phyloP scores from a whole-genome alignment of 2,888 invertebrate genomes.

The Norana najaformis region DNA sequence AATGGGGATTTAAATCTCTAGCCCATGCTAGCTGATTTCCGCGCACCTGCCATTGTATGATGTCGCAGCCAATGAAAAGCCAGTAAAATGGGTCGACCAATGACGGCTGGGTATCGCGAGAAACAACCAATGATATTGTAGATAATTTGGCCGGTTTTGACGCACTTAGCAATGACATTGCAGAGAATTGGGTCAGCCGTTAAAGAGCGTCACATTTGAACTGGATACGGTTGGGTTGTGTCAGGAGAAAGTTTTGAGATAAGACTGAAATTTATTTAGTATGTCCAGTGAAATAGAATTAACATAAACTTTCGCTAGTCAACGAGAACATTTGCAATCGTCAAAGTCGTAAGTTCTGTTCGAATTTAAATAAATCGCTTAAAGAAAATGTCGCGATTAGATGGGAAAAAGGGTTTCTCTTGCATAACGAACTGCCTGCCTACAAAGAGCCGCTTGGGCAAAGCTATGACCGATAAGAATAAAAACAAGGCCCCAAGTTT shows the following conservation, averaged over 20 bases:
- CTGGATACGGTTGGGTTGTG: not conserved
- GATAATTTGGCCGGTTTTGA: not conserved
- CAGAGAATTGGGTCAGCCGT: not conserved
- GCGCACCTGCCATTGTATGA: slow-evolving; percentile 13
- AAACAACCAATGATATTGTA: not conserved
- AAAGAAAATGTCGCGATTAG: slow-evolving; percentile 28
- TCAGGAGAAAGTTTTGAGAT: not conserved
- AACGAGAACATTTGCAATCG: not conserved
- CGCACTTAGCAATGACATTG: not conserved
- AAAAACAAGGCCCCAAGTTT: not conserved
- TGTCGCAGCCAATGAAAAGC: not conserved
- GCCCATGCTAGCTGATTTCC: not conserved
- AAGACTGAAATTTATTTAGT: not conserved
- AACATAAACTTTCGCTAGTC: not conserved
- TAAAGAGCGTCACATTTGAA: slow-evolving; percentile 13
- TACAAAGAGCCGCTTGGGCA: slow-evolving; percentile 20
- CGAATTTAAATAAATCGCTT: not conserved
- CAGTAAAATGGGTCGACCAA: not conserved
- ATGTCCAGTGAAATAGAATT: not conserved
- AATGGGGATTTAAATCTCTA: not conserved
- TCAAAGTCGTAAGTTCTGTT: not conserved
- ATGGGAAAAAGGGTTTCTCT: slow-evolving; percentile 26
- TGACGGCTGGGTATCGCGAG: not conserved
- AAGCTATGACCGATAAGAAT: slow-evolving; percentile 8
- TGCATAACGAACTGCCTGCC: slow-evolving; percentile 35